These are phyloP conservation scores for Tupaia tana DNA, from an alignment of 2,113 vertebrate genomes.

Conservation along the genomic window DNA sequence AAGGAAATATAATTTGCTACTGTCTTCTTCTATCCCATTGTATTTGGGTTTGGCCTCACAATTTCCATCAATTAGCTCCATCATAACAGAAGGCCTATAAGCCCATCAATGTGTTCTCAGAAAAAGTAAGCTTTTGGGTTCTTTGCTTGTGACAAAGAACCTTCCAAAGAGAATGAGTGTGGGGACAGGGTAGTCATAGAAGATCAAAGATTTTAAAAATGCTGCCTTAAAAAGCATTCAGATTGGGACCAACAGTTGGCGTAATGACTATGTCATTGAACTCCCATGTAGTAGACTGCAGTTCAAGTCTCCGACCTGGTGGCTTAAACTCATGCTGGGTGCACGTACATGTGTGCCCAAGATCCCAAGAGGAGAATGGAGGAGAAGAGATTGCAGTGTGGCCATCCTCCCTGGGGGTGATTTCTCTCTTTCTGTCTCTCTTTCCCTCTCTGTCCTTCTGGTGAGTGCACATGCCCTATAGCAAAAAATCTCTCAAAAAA, in stretches of 20 bases:
- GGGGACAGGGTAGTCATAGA: neutral
- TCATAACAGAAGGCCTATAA: neutral
- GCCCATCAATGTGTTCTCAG: neutral
- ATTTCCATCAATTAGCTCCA: neutral
- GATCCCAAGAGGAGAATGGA: too few species aligned
- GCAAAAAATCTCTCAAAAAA: too few species aligned
- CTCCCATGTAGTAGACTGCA: too few species aligned
- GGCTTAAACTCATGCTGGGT: too few species aligned
- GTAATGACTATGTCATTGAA: too few species aligned
- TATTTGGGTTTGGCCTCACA: neutral
- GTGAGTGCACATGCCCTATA: too few species aligned
- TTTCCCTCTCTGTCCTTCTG: too few species aligned
- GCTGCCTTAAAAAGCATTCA: neutral
- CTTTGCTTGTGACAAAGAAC: neutral
- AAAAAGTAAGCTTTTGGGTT: slow-evolving; percentile 16
- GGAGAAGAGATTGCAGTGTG: too few species aligned
- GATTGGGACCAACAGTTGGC: neutral
- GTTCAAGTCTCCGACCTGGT: too few species aligned
- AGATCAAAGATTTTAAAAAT: neutral
- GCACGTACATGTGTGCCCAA: too few species aligned
- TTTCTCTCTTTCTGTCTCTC: too few species aligned
- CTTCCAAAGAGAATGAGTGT: neutral
- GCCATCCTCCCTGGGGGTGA: too few species aligned
- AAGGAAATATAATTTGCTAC: neutral
- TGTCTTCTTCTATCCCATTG: neutral